Evolutionary conservation across 2,797 vertebrate species (phyloP), one percentile per base, ranked within the genome.

Genomic region (Monodelphis domestica): DNA sequence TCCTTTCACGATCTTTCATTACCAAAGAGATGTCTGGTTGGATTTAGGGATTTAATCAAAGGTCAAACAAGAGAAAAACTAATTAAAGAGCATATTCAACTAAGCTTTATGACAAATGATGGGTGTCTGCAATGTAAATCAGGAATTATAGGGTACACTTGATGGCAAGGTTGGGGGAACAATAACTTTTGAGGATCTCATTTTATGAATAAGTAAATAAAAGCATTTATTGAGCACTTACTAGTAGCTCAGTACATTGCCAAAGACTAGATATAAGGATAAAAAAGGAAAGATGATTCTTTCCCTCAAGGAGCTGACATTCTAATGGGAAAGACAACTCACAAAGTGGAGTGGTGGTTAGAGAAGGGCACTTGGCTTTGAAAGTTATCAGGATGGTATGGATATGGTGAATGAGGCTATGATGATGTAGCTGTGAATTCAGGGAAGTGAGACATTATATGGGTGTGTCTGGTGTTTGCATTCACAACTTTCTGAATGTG

Each of bases 401-500:
- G 14, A 33, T 14, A 70, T n/a, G 33, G 59, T 17, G 33, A 70
- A 3, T 50, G 38, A 38, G 38, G 38, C 9, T 84, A 3, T 26
- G 12, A 84, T 84, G 38, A 84, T 54, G 50, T 87, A 11, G 53
- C 21, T 54, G 51, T 90, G 9, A 21, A 78, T 53, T 91, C 30
- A 87, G 78, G 63, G 30, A 78, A 90, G 28, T 45, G 55, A 89
- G 89, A 88, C 2, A 11, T 24, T 7, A 38, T 45, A 29, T 87
- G 89, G 91, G 53, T 91, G 53, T 70, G 26, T 90, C 59, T 97
- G 88, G 50, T 91, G 21, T 95, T 95, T 94, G 70, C 51, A 87
- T 54, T 70, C 17, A 26, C 9, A 70, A 38, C 21, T 54, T 57
- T 93, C 70, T 90, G 88, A 87, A 93, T 26, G 6, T 55, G 63